These are phyloP conservation scores for Stegana nigrithorax DNA, from an alignment of 2,888 invertebrate genomes.

Conservation along the genomic window DNA sequence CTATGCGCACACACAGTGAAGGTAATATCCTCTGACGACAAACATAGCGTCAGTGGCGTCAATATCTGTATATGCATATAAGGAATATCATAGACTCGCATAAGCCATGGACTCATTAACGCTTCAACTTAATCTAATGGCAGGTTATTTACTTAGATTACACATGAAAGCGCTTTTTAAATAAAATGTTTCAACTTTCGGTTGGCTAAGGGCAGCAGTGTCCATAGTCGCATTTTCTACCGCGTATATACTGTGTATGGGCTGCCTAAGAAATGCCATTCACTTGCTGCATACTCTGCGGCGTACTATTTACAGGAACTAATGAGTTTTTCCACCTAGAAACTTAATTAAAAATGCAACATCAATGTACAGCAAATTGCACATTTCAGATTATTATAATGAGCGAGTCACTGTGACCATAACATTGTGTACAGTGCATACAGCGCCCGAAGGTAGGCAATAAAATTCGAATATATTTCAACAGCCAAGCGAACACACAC, in stretches of 20 bases:
- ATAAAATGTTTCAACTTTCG: no score
- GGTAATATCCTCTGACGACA: no score
- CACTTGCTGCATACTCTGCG: neutral
- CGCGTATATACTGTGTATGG: no score
- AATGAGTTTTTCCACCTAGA: constrained; percentile 8
- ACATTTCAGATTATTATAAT: constrained; percentile 13
- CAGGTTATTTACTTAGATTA: neutral
- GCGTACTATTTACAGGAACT: neutral
- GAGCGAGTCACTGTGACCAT: neutral
- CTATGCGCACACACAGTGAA: no score
- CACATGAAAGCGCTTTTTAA: neutral
- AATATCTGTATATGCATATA: no score
- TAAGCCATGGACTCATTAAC: no score
- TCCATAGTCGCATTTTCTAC: no score
- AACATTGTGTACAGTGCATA: neutral
- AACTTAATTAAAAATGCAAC: constrained; percentile 18
- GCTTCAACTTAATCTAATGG: no score
- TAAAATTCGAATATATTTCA: constrained; percentile 13
- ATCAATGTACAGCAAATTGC: neutral
- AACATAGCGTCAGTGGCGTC: no score
- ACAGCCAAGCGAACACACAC: neutral
- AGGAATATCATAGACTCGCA: no score
- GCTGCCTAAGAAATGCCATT: no score
- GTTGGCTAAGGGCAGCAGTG: no score
- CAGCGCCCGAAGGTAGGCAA: constrained; percentile 9